Base-by-base conservation (phyloP, 23 tunicate species). In the Aplidium turbinatum region DNA sequence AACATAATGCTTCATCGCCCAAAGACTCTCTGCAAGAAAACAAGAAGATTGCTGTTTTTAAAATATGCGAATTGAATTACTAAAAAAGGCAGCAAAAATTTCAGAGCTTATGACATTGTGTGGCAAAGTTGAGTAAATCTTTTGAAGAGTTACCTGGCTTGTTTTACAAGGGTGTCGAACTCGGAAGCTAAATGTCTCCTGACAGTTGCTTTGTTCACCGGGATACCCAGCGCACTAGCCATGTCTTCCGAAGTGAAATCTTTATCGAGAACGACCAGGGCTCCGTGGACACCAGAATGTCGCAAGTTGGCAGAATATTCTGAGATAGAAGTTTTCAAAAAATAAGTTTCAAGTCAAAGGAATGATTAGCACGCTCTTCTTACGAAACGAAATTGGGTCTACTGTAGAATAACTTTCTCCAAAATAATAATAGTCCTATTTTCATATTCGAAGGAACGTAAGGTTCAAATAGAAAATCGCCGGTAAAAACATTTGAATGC, bases 121-220 rank as follows among this genome's bases (percentile, higher is more conserved):
- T 45, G 50, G 50, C 16, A 45, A 11, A 11, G n/a, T n/a, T n/a
- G n/a, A n/a, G n/a, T n/a, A n/a, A n/a, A n/a, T n/a, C n/a, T n/a
- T 45, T 18, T 13, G 21, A 9, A 57, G 23, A 29, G 69, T 13
- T 58, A 85, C 93, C 93, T 68, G 0, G 97, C 97, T 2, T 83
- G 70, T 35, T 52, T 70, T 3, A 90, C 89, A 30, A 90, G 47
- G 38, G 97, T 45, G 21, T 90, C 97, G 54, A 83, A 78, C 68
- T 90, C 97, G 18, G 97, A 84, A 18, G 97, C 89, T 9, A 90
- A 68, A 72, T 90, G 97, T 72, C 97, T 47, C 35, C 97, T 63
- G 4, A 90, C 75, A 33, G 87, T 78, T 5, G 97, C 76, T 72
- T 90, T 90, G 68, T 87, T 75, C 23, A 79, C 70, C 1, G 97